Base-by-base conservation (phyloP, 2,797 vertebrate genomes). In the Telmatherina bonti region DNA sequence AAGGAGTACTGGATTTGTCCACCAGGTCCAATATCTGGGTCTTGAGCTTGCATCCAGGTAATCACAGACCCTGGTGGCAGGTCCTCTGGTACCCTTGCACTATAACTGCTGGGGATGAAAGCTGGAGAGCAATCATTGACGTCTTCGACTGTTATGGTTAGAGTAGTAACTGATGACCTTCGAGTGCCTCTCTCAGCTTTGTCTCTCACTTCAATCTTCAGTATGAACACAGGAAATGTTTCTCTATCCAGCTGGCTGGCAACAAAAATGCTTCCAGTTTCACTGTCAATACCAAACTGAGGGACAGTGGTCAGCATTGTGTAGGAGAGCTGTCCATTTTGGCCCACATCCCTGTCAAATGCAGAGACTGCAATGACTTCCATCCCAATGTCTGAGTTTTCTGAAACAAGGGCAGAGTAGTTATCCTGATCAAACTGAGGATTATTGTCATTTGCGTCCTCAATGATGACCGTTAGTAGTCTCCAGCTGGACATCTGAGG, bases 401-500 rank as follows among this genome's bases (percentile, higher is more conserved):
- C 98, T 16, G 89, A 84, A 73, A 98, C 82, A 3, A 91, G 70
- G 31, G 95, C 92, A 51, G 94, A 95, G 85, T 96, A 97, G 67
- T 86, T 87, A 51, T 95, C 94, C 31, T 94, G 92, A 57, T 93
- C 78, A 87, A 99, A 99, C 76, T 91, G 88, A 0, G 98, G 98
- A 9, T 93, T 78, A 33, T 99, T 99, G 84, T 99, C 98, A 59
- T 99, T 99, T 71, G 95, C 94, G 69, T 99, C 98, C 67, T 97
- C 92, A 41, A 99, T 81, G 18, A 91, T 94, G 71, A 99, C 62
- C 33, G 96, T 95, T 66, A 99, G 77, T 45, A 98, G 88, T 56
- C 84, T 93, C 96, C 97, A 98, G 2, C 88, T 91, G 45, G 95
- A 96, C 89, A 95, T 96, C 87, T 96, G 97, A 41, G 96, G 96